Evolutionary conservation across 2,888 invertebrate species (phyloP).

Genomic region (Stictocephala bisonia): DNA sequence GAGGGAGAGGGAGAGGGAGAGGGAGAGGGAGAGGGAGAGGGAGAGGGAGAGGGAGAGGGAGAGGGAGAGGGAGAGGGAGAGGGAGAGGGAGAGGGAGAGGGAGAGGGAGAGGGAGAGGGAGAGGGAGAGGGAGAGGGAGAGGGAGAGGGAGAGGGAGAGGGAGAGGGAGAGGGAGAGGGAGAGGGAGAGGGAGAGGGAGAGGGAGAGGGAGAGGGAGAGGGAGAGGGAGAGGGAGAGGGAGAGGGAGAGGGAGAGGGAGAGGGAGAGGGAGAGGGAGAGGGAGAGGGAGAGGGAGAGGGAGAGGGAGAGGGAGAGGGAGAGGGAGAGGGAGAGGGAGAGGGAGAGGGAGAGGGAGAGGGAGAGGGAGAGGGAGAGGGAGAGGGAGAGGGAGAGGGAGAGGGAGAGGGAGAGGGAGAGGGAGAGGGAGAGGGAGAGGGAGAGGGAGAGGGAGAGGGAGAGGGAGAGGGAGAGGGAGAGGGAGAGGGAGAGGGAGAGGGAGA

Average conservation of each 20-base stretch:
- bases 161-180: slow-evolving; percentile 19
- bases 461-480: slow-evolving; percentile 19
- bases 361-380: background rate
- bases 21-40: slow-evolving; percentile 19
- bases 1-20: slow-evolving; percentile 19
- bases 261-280: slow-evolving; percentile 19
- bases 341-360: slow-evolving; percentile 12
- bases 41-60: slow-evolving; percentile 19
- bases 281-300: slow-evolving; percentile 19
- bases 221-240: slow-evolving; percentile 12
- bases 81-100: slow-evolving; percentile 19
- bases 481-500: slow-evolving; percentile 19
- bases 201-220: slow-evolving; percentile 19
- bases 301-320: slow-evolving; percentile 19
- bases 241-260: slow-evolving; percentile 19
- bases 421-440: slow-evolving; percentile 19
- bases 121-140: slow-evolving; percentile 5
- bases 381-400: background rate
- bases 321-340: slow-evolving; percentile 19
- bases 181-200: slow-evolving; percentile 19
- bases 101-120: slow-evolving; percentile 19
- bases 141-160: slow-evolving; percentile 2
- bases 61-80: slow-evolving; percentile 19
- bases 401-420: slow-evolving; percentile 19
- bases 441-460: slow-evolving; percentile 19